Percentiles rank a stretch among this genome's conserved stretches.
Evolutionary conservation across 2,888 invertebrate species (phyloP).

Genomic region (Agrenia bidenticulata): DNA sequence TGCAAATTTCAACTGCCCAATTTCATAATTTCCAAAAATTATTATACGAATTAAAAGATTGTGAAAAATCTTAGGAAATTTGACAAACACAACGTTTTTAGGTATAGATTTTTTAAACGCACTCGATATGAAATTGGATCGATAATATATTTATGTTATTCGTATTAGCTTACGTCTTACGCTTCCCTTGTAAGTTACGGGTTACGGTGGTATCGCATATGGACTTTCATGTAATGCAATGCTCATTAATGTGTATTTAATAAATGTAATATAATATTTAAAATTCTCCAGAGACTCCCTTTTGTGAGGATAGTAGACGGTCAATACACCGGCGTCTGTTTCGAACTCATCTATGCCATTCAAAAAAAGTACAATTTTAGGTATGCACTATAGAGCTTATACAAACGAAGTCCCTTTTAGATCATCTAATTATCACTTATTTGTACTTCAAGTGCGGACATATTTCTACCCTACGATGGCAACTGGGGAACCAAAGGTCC

Average conservation of each 20-base stretch:
- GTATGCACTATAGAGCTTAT: slow-evolving; percentile 23
- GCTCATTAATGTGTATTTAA: background rate
- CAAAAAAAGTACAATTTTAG: slow-evolving; percentile 45
- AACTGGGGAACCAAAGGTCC: slow-evolving; percentile 43
- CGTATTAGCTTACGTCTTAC: too few relatives aligned
- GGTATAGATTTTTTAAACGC: too few relatives aligned
- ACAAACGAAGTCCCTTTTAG: background rate
- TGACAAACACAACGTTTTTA: too few relatives aligned
- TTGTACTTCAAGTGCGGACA: slow-evolving; percentile 24
- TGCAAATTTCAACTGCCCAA: too few relatives aligned
- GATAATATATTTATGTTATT: too few relatives aligned
- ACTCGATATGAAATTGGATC: too few relatives aligned
- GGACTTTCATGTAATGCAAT: background rate
- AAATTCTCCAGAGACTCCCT: slow-evolving; percentile 44
- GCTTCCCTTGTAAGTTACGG: too few relatives aligned
- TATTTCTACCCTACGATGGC: slow-evolving; percentile 43
- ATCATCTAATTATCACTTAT: background rate
- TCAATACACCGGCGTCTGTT: slow-evolving; percentile 42
- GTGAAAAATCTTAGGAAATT: too few relatives aligned
- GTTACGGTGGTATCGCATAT: too few relatives aligned
- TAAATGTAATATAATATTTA: background rate
- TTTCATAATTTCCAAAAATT: too few relatives aligned
- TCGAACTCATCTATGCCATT: slow-evolving; percentile 44
- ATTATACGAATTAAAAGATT: too few relatives aligned
- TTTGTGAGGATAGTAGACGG: slow-evolving; percentile 35